These are phyloP conservation scores for Lasioglossum pauxillum DNA, from an alignment of 2,888 invertebrate genomes.

Conservation along the genomic window DNA sequence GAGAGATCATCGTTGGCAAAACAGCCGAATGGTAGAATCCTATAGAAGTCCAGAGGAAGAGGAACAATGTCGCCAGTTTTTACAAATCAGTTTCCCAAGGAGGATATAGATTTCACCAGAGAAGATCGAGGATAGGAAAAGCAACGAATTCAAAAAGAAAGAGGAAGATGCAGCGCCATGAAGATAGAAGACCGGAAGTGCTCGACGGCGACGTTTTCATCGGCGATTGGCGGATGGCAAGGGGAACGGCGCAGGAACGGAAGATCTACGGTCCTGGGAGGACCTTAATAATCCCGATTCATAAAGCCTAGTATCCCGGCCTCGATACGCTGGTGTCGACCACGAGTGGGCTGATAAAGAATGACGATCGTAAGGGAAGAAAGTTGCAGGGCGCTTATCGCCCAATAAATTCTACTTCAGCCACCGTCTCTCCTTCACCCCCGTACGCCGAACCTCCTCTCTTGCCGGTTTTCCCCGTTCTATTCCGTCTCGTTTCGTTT, in stretches of 20 bases:
- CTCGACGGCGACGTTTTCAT: conserved; percentile 60
- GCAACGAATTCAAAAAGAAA: conserved; percentile 11
- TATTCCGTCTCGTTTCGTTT: conserved; percentile 50
- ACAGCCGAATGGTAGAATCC: neutral
- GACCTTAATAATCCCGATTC: conserved; percentile 74
- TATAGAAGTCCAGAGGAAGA: neutral
- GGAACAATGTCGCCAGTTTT: neutral
- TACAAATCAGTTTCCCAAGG: neutral
- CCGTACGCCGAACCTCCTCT: conserved; percentile 18
- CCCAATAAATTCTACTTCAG: conserved; percentile 81
- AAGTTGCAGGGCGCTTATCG: conserved; percentile 80
- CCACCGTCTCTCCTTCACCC: conserved; percentile 46
- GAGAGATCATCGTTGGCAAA: neutral
- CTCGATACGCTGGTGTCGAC: conserved; percentile 70
- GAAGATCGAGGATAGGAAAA: conserved; percentile 1
- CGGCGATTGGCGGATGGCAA: conserved; percentile 37
- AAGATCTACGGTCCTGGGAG: conserved; percentile 70
- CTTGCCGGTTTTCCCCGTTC: conserved; percentile 23
- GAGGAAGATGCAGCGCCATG: conserved; percentile 19
- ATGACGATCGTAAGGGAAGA: conserved; percentile 78
- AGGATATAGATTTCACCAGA: conserved; percentile 3
- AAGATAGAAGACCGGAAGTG: conserved; percentile 55
- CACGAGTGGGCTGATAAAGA: conserved; percentile 77
- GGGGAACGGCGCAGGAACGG: conserved; percentile 39
- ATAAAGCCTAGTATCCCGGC: conserved; percentile 69